Evolutionary conservation across 2,797 vertebrate genomes (phyloP), one percentile per base, ranked within the genome.

Genomic region (Mormyrus hasselquistii): DNA sequence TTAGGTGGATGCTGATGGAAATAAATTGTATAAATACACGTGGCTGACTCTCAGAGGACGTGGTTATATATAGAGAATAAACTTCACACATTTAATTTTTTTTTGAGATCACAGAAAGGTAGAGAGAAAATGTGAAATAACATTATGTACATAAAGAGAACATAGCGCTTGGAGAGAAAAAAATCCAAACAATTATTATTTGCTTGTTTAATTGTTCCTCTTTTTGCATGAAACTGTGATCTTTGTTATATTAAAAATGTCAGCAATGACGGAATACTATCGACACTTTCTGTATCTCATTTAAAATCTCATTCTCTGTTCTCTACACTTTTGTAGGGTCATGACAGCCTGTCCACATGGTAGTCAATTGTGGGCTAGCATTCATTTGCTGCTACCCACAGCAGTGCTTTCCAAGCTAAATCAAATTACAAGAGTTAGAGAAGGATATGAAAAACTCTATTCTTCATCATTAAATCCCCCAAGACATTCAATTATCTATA

Each of bases 1-100:
- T 86, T 29, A 52, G 47, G 10, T 57, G 53, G 29, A 38, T 87
- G 19, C 25, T 87, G 85, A 57, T 59, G 53, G 82, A 84, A 84
- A 25, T 49, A 25, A 52, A n/a, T 10, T 14, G 4, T 41, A 29
- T 86, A 86, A 86, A 86, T 53, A 25, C 19, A 25, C 1, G 53
- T 16, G 55, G 53, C 25, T 41, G 85, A 57, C 7, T 87, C 84
- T 86, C 49, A 25, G 4, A 55, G 84, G 84, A 86, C 8, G 16
- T 38, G 10, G 52, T 86, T 55, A 86, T 55, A 57, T 49, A 84
- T 41, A 14, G 9, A 22, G 82, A 84, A 25, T 12, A 29, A 52
- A 84, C 22, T 84, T 84, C 79, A 84, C 79, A 84, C 79, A 10
- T 55, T 86, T 86, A 1, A 10, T 14, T 86, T 29, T 86, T 85